Base-by-base conservation (phyloP, 1,140 invertebrate genomes). In the Philotrypesis tridentata region DNA sequence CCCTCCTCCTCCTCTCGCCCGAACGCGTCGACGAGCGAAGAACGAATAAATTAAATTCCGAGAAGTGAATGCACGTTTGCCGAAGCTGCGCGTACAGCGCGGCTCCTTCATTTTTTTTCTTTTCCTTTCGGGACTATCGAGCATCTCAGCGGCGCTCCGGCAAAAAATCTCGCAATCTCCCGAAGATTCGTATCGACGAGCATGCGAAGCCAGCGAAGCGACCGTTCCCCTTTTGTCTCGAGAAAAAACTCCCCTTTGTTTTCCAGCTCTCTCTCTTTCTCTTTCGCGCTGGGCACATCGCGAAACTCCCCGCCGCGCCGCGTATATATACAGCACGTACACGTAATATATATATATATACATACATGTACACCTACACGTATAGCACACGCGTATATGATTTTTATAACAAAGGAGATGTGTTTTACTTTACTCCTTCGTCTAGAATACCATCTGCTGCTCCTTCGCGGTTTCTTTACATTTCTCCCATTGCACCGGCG, bases 221-320 rank as follows among this genome's bases (percentile, higher is more conserved):
- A 21, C 65, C 73, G 48, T 63, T 82, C 75, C 23, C 37, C 68
- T 73, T 82, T 82, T 82, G 80, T 82, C 55, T 48, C 21, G 33
- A 48, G 68, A 55, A 71, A 82, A 83, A 74, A 68, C 82, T 65
- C 70, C 81, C 75, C 75, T 79, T 83, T 82, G 81, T 82, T 82
- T 37, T n/a, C n/a, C 75, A 79, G 31, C 61, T 25, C n/a, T n/a
- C n/a, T n/a, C n/a, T n/a, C n/a, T n/a, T n/a, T n/a, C n/a, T n/a
- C n/a, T n/a, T n/a, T n/a, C n/a, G n/a, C n/a, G n/a, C n/a, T 43
- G 31, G 29, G 40, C 33, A 23, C 33, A 74, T 74, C 71, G 71
- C n/a, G 37, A 67, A 67, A 70, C 37, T 76, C 40, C 23, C 7
- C 29, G 29, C 21, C n/a, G 60, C 17, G 17, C 33, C 1, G 9